Base-by-base conservation (phyloP, 1,140 invertebrate species). In the Capitella teleta region DNA sequence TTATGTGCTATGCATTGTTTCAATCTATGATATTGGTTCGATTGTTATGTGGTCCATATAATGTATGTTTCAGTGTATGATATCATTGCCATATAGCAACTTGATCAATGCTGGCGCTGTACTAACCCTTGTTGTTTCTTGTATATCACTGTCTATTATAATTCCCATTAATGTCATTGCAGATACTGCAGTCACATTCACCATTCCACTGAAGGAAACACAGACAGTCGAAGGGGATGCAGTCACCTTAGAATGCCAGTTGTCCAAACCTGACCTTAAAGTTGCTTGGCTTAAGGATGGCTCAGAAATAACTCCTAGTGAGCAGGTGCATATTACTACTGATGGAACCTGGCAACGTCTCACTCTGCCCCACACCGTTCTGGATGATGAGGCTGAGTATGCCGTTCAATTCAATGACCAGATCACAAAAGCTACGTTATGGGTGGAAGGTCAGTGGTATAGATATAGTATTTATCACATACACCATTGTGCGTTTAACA, bases 211-310 rank as follows among this genome's bases (percentile, higher is more conserved):
- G 8, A 34, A 51, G 40, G 49, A 43, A 19, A 30, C 26, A n/a
- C 28, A 38, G 10, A 19, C 40, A 12, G n/a, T 24, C 8, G 53
- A 55, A 42, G 43, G 49, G 10, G 26, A 52, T 18, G 8, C 53
- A 12, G 49, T 42, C 3, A 28, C 34, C 12, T 32, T 55, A 12
- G 42, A 36, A 18, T 55, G 53, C 36, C 25, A 52, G 24, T n/a
- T 55, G 3, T 19, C 34, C n/a, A 36, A 52, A 41, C 49, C 53
- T 3, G 37, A 52, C 19, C 37, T 54, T 3, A 58, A 62, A 19
- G 61, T 68, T 8, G 52, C 52, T 26, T 71, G 68, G 68, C 54
- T 60, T 38, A 58, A 68, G 50, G 58, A 64, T 43, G 54, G 56
- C 16, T 25, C 58, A 26, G 37, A 54, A 52, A 55, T 70, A 38